These are phyloP conservation scores for Caerostris darwini DNA, from an alignment of 1,140 invertebrate genomes.

Conservation along the genomic window DNA sequence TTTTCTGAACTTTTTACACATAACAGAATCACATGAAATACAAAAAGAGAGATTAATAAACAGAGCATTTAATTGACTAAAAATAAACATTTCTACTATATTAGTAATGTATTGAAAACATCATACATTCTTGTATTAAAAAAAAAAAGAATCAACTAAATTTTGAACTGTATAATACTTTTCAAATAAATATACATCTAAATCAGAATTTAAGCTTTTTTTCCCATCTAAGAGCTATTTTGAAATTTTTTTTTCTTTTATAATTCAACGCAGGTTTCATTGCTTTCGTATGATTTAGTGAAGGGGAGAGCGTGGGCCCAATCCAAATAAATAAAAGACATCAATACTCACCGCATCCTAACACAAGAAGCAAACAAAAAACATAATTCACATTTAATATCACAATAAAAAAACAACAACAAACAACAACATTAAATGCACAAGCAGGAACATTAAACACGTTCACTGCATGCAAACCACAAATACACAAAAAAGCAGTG, in stretches of 20 bases:
- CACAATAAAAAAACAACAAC: slow-evolving; percentile 43
- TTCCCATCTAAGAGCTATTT: too few species aligned
- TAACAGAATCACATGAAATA: too few species aligned
- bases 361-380: slow-evolving; percentile 68
- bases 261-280: slow-evolving; percentile 69
- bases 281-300: slow-evolving; percentile 36
- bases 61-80: too few species aligned
- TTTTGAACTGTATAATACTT: too few species aligned
- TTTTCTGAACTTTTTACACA: too few species aligned
- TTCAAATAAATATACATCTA: too few species aligned
- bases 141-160: too few species aligned
- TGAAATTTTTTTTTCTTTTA: not conserved
- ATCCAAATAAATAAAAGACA: slow-evolving; percentile 50
- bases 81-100: too few species aligned
- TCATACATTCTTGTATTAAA: too few species aligned
- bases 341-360: slow-evolving; percentile 76
- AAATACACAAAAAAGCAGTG: slow-evolving; percentile 60
- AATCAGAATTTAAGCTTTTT: too few species aligned
- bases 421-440: slow-evolving; percentile 56
- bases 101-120: too few species aligned
- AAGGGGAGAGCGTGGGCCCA: not conserved
- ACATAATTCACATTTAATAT: slow-evolving; percentile 69
- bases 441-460: slow-evolving; percentile 55
- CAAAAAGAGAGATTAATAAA: too few species aligned
- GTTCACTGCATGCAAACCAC: slow-evolving; percentile 70